phyloP scores from a whole-genome alignment of 2,888 invertebrate genomes.

The Coenonympha glycerion region DNA sequence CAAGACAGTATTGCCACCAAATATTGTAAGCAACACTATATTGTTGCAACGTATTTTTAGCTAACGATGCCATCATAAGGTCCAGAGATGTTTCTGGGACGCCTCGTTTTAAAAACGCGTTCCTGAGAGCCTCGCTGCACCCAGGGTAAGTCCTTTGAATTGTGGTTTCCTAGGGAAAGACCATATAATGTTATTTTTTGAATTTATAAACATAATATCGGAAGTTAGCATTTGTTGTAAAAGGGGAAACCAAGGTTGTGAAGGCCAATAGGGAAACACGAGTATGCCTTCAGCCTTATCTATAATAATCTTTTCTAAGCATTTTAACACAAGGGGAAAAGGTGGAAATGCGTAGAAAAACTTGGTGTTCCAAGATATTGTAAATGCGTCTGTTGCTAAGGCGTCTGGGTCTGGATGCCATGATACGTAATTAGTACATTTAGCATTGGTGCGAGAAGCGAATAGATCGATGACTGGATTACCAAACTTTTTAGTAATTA shows the following conservation, averaged over 20 bases:
- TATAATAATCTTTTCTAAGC: neutral
- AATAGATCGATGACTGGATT: slow-evolving; percentile 24
- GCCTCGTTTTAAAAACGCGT: too few species aligned
- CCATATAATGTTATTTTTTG: too few species aligned
- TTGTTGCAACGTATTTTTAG: too few species aligned
- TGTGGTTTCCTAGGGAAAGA: too few species aligned
- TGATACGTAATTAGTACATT: slow-evolving; percentile 23
- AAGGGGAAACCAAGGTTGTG: neutral
- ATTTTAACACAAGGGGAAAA: slow-evolving; percentile 4
- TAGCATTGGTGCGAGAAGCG: slow-evolving; percentile 20
- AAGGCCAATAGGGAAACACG: neutral
- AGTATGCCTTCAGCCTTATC: neutral
- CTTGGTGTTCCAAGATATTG: slow-evolving; percentile 18
- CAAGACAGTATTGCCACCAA: too few species aligned
- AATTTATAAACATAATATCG: too few species aligned
- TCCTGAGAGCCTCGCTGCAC: too few species aligned
- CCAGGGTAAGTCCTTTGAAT: too few species aligned
- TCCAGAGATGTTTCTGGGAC: too few species aligned
- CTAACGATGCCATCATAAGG: too few species aligned
- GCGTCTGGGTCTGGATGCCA: slow-evolving; percentile 24
- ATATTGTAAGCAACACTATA: too few species aligned
- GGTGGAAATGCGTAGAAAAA: slow-evolving; percentile 27
- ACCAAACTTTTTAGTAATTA: slow-evolving; percentile 13
- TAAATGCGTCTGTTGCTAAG: slow-evolving; percentile 12
- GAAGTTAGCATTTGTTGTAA: too few species aligned